Conservation (phyloP, 2,113 vertebrate species). For the Nesospiza acunhae region DNA sequence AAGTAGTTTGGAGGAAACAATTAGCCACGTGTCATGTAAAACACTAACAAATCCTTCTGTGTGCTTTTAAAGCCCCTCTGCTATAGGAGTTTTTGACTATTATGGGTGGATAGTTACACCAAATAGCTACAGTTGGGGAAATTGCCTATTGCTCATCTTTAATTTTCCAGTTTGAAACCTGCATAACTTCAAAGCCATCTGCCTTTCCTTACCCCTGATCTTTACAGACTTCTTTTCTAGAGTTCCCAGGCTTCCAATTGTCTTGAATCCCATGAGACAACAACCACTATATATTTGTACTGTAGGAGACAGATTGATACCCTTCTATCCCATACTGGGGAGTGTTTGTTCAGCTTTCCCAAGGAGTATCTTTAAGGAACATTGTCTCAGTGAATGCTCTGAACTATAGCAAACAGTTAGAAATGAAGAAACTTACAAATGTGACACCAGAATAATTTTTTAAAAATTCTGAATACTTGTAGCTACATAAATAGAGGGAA, state of each 20-base stretch:
- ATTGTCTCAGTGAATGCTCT: background rate
- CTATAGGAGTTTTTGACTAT: background rate
- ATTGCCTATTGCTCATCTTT: background rate
- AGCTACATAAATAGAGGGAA: background rate
- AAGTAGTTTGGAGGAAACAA: background rate
- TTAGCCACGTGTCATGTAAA: rapidly evolving
- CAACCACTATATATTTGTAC: background rate
- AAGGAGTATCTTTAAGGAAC: background rate
- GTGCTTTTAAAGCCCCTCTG: background rate
- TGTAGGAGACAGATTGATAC: background rate
- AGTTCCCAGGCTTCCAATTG: background rate
- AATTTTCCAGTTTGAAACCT: background rate
- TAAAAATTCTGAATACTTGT: background rate
- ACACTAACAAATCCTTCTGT: background rate
- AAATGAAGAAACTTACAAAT: background rate
- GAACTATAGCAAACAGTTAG: background rate
- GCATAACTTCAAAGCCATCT: background rate
- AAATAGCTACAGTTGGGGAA: background rate
- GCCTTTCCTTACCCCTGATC: background rate
- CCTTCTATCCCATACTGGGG: background rate
- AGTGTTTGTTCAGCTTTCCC: background rate
- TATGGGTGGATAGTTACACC: background rate
- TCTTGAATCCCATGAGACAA: background rate
- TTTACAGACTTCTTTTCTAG: background rate
- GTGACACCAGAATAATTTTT: background rate